phyloP scores from a whole-genome alignment of 2,888 invertebrate species.

The Ichneumoninae sp. region DNA sequence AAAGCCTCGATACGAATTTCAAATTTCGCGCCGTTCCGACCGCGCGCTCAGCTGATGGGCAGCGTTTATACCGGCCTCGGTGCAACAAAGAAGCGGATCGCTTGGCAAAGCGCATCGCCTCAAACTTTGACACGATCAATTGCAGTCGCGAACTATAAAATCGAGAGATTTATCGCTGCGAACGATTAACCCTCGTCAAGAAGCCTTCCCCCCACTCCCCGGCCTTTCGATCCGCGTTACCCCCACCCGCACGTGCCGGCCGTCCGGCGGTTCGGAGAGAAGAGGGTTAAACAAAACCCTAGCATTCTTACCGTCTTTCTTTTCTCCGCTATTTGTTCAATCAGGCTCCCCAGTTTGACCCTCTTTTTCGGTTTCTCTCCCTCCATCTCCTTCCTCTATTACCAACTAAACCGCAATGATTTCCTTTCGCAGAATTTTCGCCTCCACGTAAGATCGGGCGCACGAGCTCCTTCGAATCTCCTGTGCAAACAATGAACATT shows the following conservation, averaged over 20 bases:
- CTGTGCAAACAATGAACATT: background rate
- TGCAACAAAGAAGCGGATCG: background rate
- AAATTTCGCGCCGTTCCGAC: background rate
- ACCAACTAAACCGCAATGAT: background rate
- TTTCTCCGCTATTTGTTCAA: conserved; percentile 71
- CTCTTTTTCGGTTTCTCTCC: conserved; percentile 64
- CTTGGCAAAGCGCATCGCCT: background rate
- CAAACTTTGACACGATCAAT: conserved; percentile 9
- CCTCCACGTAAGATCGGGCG: background rate
- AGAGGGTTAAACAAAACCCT: background rate
- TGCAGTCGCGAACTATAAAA: background rate
- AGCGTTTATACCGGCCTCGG: conserved; percentile 20
- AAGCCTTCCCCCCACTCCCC: background rate
- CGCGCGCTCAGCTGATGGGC: conserved; percentile 25
- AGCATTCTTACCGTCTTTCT: conserved; percentile 71
- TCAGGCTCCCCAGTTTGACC: conserved; percentile 72
- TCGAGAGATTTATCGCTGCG: background rate
- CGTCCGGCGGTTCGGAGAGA: conserved; percentile 14
- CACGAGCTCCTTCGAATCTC: background rate
- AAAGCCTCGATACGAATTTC: background rate
- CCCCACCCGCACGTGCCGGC: background rate
- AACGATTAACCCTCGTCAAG: background rate
- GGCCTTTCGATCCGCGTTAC: background rate
- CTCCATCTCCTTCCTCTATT: conserved; percentile 43
- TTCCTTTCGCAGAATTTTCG: background rate